Base-by-base conservation (phyloP, 2,888 invertebrate genomes). In the Drosophila subquinaria region DNA sequence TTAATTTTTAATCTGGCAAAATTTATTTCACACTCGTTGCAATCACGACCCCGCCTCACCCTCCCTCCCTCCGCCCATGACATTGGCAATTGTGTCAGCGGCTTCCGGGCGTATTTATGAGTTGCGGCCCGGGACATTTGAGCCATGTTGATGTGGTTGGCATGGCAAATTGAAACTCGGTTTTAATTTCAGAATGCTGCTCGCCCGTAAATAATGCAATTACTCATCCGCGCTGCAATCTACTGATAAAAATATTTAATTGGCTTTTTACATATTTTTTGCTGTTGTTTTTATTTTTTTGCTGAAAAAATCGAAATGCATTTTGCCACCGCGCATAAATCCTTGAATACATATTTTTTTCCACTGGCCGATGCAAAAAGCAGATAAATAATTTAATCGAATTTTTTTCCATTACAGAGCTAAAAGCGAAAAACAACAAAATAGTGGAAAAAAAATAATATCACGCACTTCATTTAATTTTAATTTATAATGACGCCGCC, bases 371-470 rank as follows among this genome's bases (percentile, higher is more conserved):
- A 88, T 87, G 73, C 82, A 72, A 73, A 69, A 61, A 59, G 56
- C 76, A 69, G 86, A 87, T 90, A 89, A 87, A 85, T 90, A 87
- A 81, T 90, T 87, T 88, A 90, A 90, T 87, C 88, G 90, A 87
- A 89, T 78, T 73, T 84, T 82, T 79, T 89, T 88, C 73, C 79
- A 71, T 82, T 69, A 56, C n/a, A 45, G 8, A 23, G 52, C 56
- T 15, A n/a, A 74, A 73, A 70, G 60, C 38, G 17, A 38, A 50
- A 43, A 45, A 63, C 27, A 48, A 59, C 36, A 17, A 17, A 23
- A 8, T 30, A 33, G 13, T 30, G 30, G 13, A 17, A 42, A 40
- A 60, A 73, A 62, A 69, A 67, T 57, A 71, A 82, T 86, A 78
- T 69, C 82, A 81, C 88, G 85, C 88, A 86, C 79, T 88, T 88